Evolutionary conservation across 2,113 vertebrate species (phyloP).

Genomic region (Entelurus aequoreus): DNA sequence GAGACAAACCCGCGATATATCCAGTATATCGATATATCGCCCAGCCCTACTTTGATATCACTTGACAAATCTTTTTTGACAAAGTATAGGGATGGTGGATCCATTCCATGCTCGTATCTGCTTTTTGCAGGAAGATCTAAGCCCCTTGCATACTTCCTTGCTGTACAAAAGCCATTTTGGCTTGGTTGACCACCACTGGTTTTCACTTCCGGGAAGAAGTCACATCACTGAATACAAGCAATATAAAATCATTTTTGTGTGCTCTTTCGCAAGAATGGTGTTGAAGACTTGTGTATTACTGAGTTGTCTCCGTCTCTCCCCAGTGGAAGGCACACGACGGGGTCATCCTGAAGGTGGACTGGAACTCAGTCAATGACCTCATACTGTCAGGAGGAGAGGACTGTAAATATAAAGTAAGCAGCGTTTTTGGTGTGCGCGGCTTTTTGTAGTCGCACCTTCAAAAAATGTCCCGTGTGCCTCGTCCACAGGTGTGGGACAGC

Average conservation of each 20-base stretch:
- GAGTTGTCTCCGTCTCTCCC: conserved; percentile 23
- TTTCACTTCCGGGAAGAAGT: too few species aligned
- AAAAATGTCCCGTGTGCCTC: conserved; percentile 7
- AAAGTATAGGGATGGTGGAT: too few species aligned
- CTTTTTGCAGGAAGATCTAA: too few species aligned
- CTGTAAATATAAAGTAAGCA: conserved; percentile 91
- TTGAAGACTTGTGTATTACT: not conserved
- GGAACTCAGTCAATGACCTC: conserved; percentile 92
- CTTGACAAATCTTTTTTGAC: too few species aligned
- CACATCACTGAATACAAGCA: too few species aligned
- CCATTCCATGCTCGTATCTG: too few species aligned
- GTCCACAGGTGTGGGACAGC: conserved; percentile 90
- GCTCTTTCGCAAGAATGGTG: not conserved
- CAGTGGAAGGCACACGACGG: conserved; percentile 98
- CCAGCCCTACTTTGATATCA: too few species aligned
- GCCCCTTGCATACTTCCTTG: too few species aligned
- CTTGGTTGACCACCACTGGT: too few species aligned
- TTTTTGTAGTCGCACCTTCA: not conserved
- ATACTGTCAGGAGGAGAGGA: conserved; percentile 94
- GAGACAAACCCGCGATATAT: too few species aligned
- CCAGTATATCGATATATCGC: too few species aligned
- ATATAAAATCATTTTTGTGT: not conserved
- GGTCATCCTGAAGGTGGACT: conserved; percentile 90
- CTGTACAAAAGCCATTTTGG: too few species aligned
- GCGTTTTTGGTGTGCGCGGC: not conserved